These are phyloP conservation scores for Stegastes partitus DNA, from an alignment of 2,113 vertebrate species.

Conservation along the genomic window DNA sequence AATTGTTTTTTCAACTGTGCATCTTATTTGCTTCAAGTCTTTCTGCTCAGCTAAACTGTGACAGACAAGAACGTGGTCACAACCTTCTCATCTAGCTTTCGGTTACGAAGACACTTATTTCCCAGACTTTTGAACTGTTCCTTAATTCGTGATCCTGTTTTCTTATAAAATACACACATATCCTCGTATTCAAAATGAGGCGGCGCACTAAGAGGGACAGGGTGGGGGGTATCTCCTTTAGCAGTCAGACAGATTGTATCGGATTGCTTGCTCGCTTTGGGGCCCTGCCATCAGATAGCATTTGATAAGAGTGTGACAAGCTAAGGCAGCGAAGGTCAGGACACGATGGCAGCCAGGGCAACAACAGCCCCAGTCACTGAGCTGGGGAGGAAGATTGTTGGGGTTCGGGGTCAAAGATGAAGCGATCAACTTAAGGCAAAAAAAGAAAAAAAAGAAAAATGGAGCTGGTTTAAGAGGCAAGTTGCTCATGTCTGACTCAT, in stretches of 20 bases:
- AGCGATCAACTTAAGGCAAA: conserved; percentile 17
- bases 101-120: conserved; percentile 11
- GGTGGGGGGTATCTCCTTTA: conserved; percentile 11
- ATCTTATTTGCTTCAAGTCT: not conserved
- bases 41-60: not conserved
- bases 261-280: conserved; percentile 42
- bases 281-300: conserved; percentile 61
- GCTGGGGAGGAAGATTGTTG: conserved; percentile 13
- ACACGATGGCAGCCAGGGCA: conserved; percentile 45
- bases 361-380: conserved; percentile 37
- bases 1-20: not conserved
- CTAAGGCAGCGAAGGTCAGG: conserved; percentile 68
- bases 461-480: not conserved
- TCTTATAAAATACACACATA: conserved; percentile 6
- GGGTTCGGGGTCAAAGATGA: conserved; percentile 35
- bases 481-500: not conserved
- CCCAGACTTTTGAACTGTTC: not conserved
- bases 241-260: conserved; percentile 59
- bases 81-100: not conserved
- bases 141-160: not conserved
- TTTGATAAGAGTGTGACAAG: conserved; percentile 68
- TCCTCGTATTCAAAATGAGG: conserved; percentile 5
- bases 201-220: not conserved
- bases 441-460: conserved; percentile 18
- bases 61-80: not conserved